A percentile compares a stretch with the other conserved stretches of the same genome.
These are phyloP conservation scores for Atractosteus spatula DNA, from an alignment of 2,113 vertebrate genomes.

Conservation along the genomic window DNA sequence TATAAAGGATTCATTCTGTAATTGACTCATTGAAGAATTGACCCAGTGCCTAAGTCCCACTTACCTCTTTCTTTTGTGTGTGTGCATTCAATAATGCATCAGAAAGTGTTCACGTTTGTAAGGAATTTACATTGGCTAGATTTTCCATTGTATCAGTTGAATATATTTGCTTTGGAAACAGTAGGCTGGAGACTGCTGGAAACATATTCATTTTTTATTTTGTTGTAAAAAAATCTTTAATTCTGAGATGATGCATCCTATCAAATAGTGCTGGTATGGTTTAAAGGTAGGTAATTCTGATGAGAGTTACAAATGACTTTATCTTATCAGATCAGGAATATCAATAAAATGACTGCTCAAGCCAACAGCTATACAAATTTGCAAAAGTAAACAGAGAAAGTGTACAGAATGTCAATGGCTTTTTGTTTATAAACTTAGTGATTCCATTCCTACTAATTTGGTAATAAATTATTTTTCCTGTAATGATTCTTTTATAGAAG, in stretches of 20 bases:
- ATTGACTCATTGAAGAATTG: no score
- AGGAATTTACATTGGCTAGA: no score
- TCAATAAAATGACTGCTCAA: neutral
- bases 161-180: no score
- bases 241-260: no score
- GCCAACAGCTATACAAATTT: constrained; percentile 17
- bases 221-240: neutral
- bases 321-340: constrained; percentile 1
- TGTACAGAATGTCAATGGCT: constrained; percentile 1
- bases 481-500: neutral
- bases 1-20: no score
- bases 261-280: neutral
- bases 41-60: no score
- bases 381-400: constrained; percentile 15
- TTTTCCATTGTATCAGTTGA: no score
- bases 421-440: constrained; percentile 10
- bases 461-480: neutral
- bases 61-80: no score
- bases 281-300: neutral
- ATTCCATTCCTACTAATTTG: neutral
- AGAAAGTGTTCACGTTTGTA: no score
- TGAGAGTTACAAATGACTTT: neutral
- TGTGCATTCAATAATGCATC: no score
- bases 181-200: no score
- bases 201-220: no score